These are phyloP conservation scores for Ibidorhyncha struthersii DNA, from an alignment of 2,113 vertebrate species.

Conservation along the genomic window DNA sequence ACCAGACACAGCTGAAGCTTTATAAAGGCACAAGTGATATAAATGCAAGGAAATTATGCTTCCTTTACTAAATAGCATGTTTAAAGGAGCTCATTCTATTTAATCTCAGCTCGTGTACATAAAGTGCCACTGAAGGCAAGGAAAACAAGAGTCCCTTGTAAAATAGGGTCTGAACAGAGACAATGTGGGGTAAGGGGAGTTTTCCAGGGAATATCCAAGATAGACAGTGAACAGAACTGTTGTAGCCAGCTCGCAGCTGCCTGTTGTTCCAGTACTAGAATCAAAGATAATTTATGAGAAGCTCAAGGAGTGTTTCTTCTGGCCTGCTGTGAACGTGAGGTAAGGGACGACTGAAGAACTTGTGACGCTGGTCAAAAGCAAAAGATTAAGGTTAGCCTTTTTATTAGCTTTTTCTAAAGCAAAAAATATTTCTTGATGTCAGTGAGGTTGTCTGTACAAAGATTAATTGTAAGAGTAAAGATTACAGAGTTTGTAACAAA, in stretches of 20 bases:
- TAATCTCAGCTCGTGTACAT: not conserved
- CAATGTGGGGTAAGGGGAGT: not conserved
- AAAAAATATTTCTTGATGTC: not conserved
- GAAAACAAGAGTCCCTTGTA: not conserved
- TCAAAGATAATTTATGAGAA: not conserved
- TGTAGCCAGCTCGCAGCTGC: not conserved
- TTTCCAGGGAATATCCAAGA: not conserved
- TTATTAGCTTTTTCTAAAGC: not conserved
- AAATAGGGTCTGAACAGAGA: not conserved
- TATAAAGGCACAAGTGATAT: not conserved
- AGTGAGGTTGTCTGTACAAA: not conserved
- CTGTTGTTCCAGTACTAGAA: not conserved
- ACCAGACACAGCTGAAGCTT: not conserved
- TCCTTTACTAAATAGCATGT: not conserved
- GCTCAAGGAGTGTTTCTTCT: not conserved
- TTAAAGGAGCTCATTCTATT: not conserved
- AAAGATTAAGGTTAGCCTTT: not conserved
- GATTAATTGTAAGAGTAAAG: not conserved
- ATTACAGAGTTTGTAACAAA: not conserved
- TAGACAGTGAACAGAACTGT: not conserved
- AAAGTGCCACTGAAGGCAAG: not conserved
- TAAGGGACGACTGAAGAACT: not conserved
- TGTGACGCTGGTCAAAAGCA: not conserved
- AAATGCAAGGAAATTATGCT: not conserved
- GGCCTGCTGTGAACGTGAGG: not conserved